Base-by-base conservation (phyloP, 2,797 vertebrate species). In the Cetoscarus ocellatus region DNA sequence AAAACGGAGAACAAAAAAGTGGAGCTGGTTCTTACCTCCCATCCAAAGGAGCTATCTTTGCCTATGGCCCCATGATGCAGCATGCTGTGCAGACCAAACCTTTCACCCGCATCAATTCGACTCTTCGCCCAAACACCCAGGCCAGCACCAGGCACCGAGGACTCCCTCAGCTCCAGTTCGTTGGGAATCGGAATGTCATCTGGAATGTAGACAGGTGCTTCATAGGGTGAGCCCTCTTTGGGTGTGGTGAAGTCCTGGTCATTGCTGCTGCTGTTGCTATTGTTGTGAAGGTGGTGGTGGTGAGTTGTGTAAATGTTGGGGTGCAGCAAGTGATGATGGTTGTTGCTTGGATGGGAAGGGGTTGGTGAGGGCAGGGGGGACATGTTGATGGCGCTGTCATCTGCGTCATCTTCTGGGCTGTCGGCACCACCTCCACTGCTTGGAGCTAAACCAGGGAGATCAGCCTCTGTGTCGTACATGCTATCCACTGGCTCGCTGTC, bases 121-220 rank as follows among this genome's bases (percentile, higher is more conserved):
- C 94, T 95, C 93, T 96, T 98, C 92, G 97, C 96, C 98, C 98
- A 99, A 73, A 99, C 94, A 48, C 98, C 98, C 77, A 99, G 95
- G 83, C 97, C 98, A 0, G 97, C 96, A 11, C 97, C 97, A 0
- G 97, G 97, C 79, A 98, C 91, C n/a, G 98, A 98, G 69, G 98
- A 99, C 92, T 99, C 98, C 34, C 97, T 94, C 82, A 99, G 96
- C 93, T 99, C 98, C 84, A 99, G 96, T 88, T 98, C 97, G 8
- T 94, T 84, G 15, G 98, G 98, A 91, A 99, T 95, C 77, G 97
- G 98, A 95, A 99, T 98, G 95, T 99, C 98, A 40, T 99, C 98
- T 0, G 98, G 97, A 95, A 99, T 98, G 96, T 98, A 99, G 95
- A 99, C 98, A 0, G 97, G 97, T 61, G 97, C 97, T 92, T 98